Evolutionary conservation across 2,888 invertebrate genomes (phyloP).

Genomic region (Scaptomyza polygonia): DNA sequence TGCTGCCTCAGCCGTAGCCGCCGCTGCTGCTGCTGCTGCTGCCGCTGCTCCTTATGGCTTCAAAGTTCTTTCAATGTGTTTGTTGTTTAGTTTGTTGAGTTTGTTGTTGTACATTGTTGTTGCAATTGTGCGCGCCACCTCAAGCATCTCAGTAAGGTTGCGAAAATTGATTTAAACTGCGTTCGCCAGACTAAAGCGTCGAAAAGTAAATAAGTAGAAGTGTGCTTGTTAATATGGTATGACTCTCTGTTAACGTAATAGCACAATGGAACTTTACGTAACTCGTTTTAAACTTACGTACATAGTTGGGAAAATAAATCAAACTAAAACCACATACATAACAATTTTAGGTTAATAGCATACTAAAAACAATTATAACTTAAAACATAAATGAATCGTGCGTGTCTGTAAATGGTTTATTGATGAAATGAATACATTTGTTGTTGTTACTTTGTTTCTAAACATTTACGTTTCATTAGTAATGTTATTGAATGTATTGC

Average conservation of each 20-base stretch:
- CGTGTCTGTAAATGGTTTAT: background rate
- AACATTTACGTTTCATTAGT: background rate
- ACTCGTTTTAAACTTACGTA: background rate
- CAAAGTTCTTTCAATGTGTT: conserved; percentile 66
- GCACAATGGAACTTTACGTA: background rate
- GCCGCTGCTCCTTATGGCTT: conserved; percentile 39
- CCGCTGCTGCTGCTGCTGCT: conserved; percentile 18
- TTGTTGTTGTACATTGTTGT: conserved; percentile 64
- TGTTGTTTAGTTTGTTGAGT: conserved; percentile 60
- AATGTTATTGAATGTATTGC: background rate
- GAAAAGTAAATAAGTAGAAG: conserved; percentile 18
- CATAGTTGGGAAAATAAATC: background rate
- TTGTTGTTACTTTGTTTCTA: background rate
- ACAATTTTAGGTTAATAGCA: background rate
- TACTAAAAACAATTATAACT: background rate
- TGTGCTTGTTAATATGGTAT: background rate
- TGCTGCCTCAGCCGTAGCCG: conserved; percentile 23
- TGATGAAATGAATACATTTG: conserved; percentile 1
- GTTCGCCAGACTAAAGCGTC: conserved; percentile 69
- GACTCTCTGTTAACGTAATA: background rate
- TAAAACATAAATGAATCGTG: background rate
- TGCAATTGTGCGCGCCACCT: conserved; percentile 62
- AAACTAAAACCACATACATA: background rate
- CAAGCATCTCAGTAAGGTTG: conserved; percentile 83
- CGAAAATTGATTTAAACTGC: conserved; percentile 84